Evolutionary conservation across 2,888 invertebrate genomes (phyloP).

Genomic region (Parnassius glacialis): DNA sequence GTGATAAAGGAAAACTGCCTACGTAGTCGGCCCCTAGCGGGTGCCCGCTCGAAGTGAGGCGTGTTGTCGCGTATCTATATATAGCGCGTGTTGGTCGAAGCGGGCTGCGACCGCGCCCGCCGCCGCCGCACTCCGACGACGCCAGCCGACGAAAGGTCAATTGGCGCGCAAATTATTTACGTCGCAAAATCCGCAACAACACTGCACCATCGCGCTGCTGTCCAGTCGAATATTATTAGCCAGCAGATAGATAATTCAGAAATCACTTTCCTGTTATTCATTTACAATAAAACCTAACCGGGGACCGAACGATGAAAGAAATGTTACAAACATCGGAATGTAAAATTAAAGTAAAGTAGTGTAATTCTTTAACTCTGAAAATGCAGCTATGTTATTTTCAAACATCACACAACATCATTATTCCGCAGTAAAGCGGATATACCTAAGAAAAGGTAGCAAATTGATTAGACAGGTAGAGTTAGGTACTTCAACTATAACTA

Average conservation of each 20-base stretch:
- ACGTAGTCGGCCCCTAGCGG: conserved; percentile 75
- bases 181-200: conserved; percentile 72
- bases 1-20: conserved; percentile 77
- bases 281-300: not conserved
- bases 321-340: too few relatives aligned
- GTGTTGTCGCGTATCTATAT: conserved; percentile 76
- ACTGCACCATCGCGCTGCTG: conserved; percentile 51
- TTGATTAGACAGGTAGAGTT: conserved; percentile 2
- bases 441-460: not conserved
- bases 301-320: too few relatives aligned
- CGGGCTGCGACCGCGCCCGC: conserved; percentile 61
- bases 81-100: conserved; percentile 72
- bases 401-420: not conserved
- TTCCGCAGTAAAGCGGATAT: not conserved
- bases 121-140: conserved; percentile 50
- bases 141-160: conserved; percentile 78
- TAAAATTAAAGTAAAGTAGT: too few relatives aligned
- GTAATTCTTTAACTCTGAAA: too few relatives aligned
- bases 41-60: conserved; percentile 61
- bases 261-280: conserved; percentile 1
- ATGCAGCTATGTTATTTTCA: not conserved
- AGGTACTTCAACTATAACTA: not conserved
- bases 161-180: conserved; percentile 81
- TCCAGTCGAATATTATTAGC: conserved; percentile 22
- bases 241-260: not conserved